Conservation (phyloP, 2,113 vertebrate species). For the Saccopteryx bilineata region DNA sequence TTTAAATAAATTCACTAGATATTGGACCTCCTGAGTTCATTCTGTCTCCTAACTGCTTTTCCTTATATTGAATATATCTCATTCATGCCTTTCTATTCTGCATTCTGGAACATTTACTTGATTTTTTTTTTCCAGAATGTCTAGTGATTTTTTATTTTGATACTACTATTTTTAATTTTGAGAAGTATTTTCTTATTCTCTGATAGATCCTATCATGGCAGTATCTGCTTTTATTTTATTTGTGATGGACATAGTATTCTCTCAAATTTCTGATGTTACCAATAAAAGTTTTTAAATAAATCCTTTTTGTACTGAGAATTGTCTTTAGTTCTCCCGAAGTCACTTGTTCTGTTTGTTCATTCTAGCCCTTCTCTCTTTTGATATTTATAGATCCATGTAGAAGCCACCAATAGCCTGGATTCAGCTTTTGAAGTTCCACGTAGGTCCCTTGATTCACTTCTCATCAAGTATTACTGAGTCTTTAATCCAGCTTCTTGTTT, state of each 20-base stretch:
- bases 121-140: not conserved
- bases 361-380: not conserved
- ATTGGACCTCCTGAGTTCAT: not conserved
- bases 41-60: not conserved
- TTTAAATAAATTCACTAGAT: not conserved
- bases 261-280: not conserved
- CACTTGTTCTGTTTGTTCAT: not conserved
- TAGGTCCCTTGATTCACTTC: not conserved
- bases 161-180: not conserved
- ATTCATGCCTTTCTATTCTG: not conserved
- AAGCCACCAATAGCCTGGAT: not conserved
- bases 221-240: constrained; percentile 9
- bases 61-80: not conserved
- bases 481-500: not conserved
- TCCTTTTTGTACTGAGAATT: not conserved
- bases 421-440: not conserved
- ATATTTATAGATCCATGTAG: not conserved
- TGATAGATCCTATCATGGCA: not conserved
- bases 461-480: not conserved
- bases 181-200: not conserved
- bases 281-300: not conserved
- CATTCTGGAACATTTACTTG: not conserved
- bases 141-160: not conserved
- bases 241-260: not conserved
- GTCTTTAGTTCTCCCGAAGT: constrained; percentile 27